Evolutionary conservation across 1,140 invertebrate genomes (phyloP), one percentile per base, ranked within the genome.

Genomic region (Drosophila albomicans): DNA sequence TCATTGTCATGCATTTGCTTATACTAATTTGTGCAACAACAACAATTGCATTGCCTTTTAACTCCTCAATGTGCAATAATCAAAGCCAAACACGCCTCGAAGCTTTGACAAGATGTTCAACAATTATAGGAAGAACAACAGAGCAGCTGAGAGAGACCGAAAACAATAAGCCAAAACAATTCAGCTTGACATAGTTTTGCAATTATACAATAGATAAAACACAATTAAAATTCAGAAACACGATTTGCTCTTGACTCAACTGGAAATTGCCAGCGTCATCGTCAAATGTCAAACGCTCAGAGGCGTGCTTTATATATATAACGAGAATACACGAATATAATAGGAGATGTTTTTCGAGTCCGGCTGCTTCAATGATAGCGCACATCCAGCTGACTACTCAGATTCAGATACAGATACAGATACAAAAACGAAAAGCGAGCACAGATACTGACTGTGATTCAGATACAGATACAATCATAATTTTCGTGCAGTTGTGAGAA

Each of bases 181-280:
- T 70, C 64, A 32, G 48, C 38, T 45, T 58, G 82, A 76, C 82
- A 86, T 56, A 82, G 82, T 87, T 81, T 87, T 73, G 79, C 67
- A 87, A 76, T 86, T 87, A 77, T 63, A 71, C 71, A 86, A 86
- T 75, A 77, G 75, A 73, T 77, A 85, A 86, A 84, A 59, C 62
- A 72, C 66, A 86, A 78, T 81, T 86, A 69, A 78, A 86, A 87
- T 82, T 73, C 67, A 69, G 51, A 72, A 67, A 82, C 82, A 86
- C 79, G 79, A 86, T 69, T 86, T 78, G 82, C 66, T 79, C 82
- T 82, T 82, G 79, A 86, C 65, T 72, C 28, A 52, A 45, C 25
- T 54, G 35, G 43, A 65, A 65, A 54, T 46, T 15, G 66, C 32
- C 43, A 5, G 15, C 52, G n/a, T 51, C 41, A 38, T 48, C 35